phyloP scores from a whole-genome alignment of 2,113 vertebrate species.

The Notiomystis cincta region DNA sequence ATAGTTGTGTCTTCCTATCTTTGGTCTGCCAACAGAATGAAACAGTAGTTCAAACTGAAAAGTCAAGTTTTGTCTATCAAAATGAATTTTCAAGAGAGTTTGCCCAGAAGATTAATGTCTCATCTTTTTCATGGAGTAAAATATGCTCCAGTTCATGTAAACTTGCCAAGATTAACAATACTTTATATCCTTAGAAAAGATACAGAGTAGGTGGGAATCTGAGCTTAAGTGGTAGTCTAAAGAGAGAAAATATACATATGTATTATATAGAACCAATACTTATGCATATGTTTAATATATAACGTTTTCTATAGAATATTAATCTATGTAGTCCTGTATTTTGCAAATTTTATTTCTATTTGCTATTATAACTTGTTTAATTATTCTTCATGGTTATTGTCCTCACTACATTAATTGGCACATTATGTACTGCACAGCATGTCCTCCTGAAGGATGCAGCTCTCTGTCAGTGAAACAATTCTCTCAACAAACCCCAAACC shows the following conservation, averaged over 20 bases:
- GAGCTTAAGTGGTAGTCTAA: neutral
- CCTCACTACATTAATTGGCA: neutral
- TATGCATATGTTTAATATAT: neutral
- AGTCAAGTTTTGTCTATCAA: constrained; percentile 12
- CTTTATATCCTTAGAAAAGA: neutral
- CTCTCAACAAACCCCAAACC: neutral
- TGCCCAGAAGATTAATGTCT: neutral
- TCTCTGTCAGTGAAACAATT: neutral
- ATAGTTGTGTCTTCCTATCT: neutral
- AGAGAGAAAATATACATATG: neutral
- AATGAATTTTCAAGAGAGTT: neutral
- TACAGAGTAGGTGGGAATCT: neutral
- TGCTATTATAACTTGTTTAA: neutral
- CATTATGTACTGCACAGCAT: neutral
- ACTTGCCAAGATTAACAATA: neutral
- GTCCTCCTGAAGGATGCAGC: neutral
- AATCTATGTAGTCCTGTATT: neutral
- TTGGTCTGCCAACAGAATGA: neutral
- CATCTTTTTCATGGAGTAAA: neutral
- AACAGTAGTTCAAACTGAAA: neutral
- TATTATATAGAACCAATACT: neutral
- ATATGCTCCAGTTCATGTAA: neutral
- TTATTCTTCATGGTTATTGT: neutral
- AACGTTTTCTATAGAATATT: neutral
- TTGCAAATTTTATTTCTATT: neutral